Conservation (phyloP, 2,888 invertebrate genomes). For the Oasisia sp. region DNA sequence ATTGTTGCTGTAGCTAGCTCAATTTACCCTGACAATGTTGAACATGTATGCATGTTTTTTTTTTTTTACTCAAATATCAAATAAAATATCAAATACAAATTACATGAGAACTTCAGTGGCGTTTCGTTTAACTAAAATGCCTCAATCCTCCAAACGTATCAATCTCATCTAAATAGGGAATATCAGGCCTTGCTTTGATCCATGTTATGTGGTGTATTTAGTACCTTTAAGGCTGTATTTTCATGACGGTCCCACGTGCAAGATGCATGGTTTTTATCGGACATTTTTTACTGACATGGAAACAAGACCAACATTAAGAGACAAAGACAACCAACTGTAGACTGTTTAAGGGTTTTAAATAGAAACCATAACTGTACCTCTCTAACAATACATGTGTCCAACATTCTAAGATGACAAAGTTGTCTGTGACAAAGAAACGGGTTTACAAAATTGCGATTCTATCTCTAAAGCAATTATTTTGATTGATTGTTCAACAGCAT, state of each 20-base stretch:
- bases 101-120: background rate
- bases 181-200: no score
- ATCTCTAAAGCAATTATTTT: background rate
- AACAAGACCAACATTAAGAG: background rate
- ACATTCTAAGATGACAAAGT: background rate
- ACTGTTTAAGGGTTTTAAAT: background rate
- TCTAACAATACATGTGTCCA: background rate
- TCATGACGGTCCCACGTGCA: background rate
- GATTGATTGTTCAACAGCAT: background rate
- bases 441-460: background rate
- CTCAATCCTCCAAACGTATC: no score
- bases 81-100: background rate
- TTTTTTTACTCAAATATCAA: background rate
- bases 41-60: background rate
- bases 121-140: no score
- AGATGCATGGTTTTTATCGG: background rate
- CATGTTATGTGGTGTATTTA: background rate
- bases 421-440: background rate
- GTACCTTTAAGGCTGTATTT: background rate
- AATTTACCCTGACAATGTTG: background rate
- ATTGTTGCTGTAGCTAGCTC: background rate
- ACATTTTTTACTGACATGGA: background rate
- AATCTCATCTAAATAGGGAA: no score
- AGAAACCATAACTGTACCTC: background rate
- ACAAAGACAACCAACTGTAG: no score